These are phyloP conservation scores for Drosophila anceps DNA, from an alignment of 2,888 invertebrate species.

Conservation along the genomic window DNA sequence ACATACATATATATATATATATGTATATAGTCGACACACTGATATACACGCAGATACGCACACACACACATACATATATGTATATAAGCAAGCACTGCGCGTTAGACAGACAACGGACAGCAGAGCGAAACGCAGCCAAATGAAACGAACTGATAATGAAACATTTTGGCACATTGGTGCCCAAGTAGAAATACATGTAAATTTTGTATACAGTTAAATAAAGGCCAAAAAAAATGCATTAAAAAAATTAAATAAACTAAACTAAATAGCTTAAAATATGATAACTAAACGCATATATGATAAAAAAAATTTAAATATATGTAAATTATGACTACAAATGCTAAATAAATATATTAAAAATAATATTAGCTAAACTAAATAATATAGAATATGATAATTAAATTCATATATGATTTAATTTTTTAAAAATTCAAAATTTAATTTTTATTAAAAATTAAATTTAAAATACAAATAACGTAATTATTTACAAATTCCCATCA, in stretches of 20 bases:
- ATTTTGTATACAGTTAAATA: neutral
- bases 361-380: too few relatives aligned
- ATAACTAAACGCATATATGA: too few relatives aligned
- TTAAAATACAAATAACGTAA: too few relatives aligned
- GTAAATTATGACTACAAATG: too few relatives aligned
- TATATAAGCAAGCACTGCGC: conserved; percentile 47
- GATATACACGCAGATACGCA: conserved; percentile 22
- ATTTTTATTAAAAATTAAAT: too few relatives aligned
- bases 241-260: neutral
- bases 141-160: conserved; percentile 71
- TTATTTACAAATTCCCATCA: too few relatives aligned
- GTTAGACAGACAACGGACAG: conserved; percentile 62
- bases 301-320: too few relatives aligned
- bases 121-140: conserved; percentile 36
- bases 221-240: neutral
- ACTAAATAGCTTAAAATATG: too few relatives aligned
- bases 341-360: too few relatives aligned
- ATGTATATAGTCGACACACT: neutral
- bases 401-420: too few relatives aligned
- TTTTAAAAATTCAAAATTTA: too few relatives aligned
- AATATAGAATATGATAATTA: too few relatives aligned
- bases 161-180: conserved; percentile 58
- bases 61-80: conserved; percentile 7
- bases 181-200: neutral
- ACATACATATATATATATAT: conserved; percentile 25